Evolutionary conservation across 2,888 invertebrate species (phyloP), one percentile per base, ranked within the genome.

Genomic region (Erpobdella octoculata): DNA sequence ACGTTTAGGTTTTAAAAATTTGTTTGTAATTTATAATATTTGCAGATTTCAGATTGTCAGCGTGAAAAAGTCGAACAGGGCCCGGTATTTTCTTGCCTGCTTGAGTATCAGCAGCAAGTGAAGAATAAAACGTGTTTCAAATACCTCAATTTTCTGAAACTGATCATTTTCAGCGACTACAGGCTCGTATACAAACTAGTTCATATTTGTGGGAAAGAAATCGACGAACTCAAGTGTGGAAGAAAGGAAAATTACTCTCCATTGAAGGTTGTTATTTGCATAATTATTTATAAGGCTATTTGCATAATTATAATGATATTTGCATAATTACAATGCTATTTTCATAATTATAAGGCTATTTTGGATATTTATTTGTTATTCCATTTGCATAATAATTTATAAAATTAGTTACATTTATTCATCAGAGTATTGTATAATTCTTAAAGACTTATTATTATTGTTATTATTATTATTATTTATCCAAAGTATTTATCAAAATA

Each of bases 101-200:
- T 90, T 12, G 89, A 88, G 72, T 85, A 86, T 76, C 86, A 87
- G 72, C 87, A 88, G 31, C 85, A 86, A 72, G 83, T 89, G 18
- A 85, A 85, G 31, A 79, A 78, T 38, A 81, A 85, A 8, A 79
- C 80, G 37, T 90, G 90, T 78, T 83, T 85, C n/a, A 84, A 85
- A 67, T 86, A 87, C 76, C 84, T 90, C n/a, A 86, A 87, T 73
- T 85, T 88, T 75, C 80, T 83, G 80, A 79, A 79, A 8, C 78
- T 77, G 78, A 87, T 91, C 4, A 89, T 91, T 0, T 94, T 96
- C 81, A 90, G 91, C 79, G 95, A 97, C 81, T 94, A 91, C 85
- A 88, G 89, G 76, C 88, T 91, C 76, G 88, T 93, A 70, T 88
- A 88, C 0, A 88, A 89, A 69, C 95, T 96, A 83, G 87, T 91